Evolutionary conservation across 1,140 invertebrate species (phyloP).

Genomic region (Drosophila ironensis): DNA sequence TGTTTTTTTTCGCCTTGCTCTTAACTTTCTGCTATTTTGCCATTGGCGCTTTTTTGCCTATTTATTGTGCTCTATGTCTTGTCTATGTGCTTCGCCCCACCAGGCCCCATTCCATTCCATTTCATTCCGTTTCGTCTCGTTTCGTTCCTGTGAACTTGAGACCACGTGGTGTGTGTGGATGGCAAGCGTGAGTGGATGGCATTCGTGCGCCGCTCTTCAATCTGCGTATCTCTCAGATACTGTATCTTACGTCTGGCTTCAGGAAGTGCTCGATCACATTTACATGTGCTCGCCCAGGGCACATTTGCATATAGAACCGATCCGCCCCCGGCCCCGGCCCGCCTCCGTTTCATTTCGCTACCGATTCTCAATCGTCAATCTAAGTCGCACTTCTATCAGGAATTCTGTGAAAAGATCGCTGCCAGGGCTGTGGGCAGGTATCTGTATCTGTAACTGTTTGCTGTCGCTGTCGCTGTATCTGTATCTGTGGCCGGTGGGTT

Average conservation of each 20-base stretch:
- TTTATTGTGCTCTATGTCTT: slow-evolving; percentile 63
- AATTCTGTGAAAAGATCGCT: slow-evolving; percentile 15
- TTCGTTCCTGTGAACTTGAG: slow-evolving; percentile 67
- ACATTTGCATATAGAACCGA: slow-evolving; percentile 56
- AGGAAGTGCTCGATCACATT: slow-evolving; percentile 74
- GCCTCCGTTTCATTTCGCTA: slow-evolving; percentile 2
- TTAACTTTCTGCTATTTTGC: slow-evolving; percentile 17
- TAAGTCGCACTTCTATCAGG: slow-evolving; percentile 71
- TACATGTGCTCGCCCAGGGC: slow-evolving; percentile 47
- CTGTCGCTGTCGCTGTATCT: slow-evolving; percentile 16
- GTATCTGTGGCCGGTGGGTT: slow-evolving; percentile 21
- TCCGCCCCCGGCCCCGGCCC: slow-evolving; percentile 32
- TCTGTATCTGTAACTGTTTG: slow-evolving; percentile 8
- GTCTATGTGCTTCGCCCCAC: slow-evolving; percentile 30
- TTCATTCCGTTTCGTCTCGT: slow-evolving; percentile 41
- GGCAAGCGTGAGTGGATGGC: slow-evolving; percentile 31
- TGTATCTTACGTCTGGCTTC: slow-evolving; percentile 44
- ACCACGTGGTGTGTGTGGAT: slow-evolving; percentile 71
- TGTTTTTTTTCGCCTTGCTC: slow-evolving; percentile 42
- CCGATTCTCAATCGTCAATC: slow-evolving; percentile 38
- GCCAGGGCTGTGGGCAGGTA: background rate
- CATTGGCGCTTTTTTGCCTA: slow-evolving; percentile 44
- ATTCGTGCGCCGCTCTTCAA: background rate
- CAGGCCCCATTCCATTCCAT: background rate
- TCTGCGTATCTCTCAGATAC: slow-evolving; percentile 38